Percentiles rank a stretch among this genome's conserved stretches.
These are phyloP conservation scores for Euura lappo DNA, from an alignment of 1,140 invertebrate genomes.

Conservation along the genomic window DNA sequence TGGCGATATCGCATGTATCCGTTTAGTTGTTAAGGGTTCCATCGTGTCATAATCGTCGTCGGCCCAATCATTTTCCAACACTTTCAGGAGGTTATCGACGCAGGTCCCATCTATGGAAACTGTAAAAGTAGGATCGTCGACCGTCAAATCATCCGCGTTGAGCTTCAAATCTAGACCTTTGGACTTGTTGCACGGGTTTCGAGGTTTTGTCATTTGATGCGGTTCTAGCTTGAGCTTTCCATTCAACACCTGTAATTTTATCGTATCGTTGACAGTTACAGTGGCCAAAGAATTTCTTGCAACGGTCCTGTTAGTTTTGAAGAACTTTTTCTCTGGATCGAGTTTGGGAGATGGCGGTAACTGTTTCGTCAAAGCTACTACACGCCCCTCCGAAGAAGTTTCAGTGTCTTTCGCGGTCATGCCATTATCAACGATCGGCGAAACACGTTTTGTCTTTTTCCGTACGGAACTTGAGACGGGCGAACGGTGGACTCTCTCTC, in stretches of 20 bases:
- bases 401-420: not conserved
- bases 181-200: conserved; percentile 20
- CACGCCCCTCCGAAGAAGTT: not conserved
- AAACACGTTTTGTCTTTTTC: not conserved
- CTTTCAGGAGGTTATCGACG: conserved; percentile 43
- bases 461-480: too few species aligned
- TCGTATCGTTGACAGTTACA: conserved; percentile 44
- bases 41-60: conserved; percentile 49
- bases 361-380: not conserved
- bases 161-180: conserved; percentile 27
- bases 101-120: conserved; percentile 28
- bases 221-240: conserved; percentile 31
- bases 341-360: conserved; percentile 23
- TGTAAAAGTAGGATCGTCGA: conserved; percentile 42
- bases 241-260: conserved; percentile 39
- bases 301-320: conserved; percentile 42
- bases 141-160: conserved; percentile 46
- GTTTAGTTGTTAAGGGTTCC: conserved; percentile 27
- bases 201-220: conserved; percentile 21
- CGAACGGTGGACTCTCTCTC: not conserved
- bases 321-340: conserved; percentile 47
- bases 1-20: conserved; percentile 17
- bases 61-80: conserved; percentile 54
- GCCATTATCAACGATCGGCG: not conserved
- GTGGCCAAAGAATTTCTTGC: conserved; percentile 30